A percentile compares a stretch with the other conserved stretches of the same genome.
Evolutionary conservation across 1,140 invertebrate genomes (phyloP).

Genomic region (Lepidurus couesii): DNA sequence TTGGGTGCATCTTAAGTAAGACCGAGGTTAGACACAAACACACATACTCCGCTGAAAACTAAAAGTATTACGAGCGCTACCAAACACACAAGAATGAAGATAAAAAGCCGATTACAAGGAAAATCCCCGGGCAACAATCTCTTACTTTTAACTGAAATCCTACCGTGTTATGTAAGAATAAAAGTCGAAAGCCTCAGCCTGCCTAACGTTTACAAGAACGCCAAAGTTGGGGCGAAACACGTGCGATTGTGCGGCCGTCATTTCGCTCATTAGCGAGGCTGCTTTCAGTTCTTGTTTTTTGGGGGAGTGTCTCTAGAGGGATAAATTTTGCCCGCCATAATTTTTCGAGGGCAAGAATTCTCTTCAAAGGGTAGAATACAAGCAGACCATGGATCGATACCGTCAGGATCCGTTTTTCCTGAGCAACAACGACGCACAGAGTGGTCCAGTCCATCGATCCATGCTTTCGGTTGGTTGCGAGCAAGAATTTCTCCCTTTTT

Average conservation of each 20-base stretch:
- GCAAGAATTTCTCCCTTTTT: background rate
- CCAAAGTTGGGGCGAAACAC: too few relatives aligned
- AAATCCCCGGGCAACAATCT: too few relatives aligned
- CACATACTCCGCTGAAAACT: too few relatives aligned
- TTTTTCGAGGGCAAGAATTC: too few relatives aligned
- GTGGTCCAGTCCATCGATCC: slow-evolving; percentile 16
- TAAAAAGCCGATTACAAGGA: too few relatives aligned
- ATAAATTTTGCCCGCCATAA: background rate
- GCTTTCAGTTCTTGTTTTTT: background rate
- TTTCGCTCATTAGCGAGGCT: background rate
- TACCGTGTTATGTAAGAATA: background rate
- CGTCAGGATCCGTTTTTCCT: slow-evolving; percentile 21
- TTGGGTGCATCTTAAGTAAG: too few relatives aligned
- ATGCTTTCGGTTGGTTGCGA: background rate
- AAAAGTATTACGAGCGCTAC: too few relatives aligned
- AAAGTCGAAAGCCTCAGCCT: background rate
- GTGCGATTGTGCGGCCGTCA: background rate
- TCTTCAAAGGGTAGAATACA: background rate
- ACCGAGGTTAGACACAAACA: too few relatives aligned
- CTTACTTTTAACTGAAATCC: background rate
- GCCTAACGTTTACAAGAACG: too few relatives aligned
- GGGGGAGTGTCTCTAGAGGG: background rate
- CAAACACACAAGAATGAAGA: too few relatives aligned
- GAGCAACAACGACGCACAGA: slow-evolving; percentile 7
- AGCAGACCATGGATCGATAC: background rate